Evolutionary conservation across 2,113 vertebrate genomes (phyloP).

Genomic region (Oenanthe melanoleuca): DNA sequence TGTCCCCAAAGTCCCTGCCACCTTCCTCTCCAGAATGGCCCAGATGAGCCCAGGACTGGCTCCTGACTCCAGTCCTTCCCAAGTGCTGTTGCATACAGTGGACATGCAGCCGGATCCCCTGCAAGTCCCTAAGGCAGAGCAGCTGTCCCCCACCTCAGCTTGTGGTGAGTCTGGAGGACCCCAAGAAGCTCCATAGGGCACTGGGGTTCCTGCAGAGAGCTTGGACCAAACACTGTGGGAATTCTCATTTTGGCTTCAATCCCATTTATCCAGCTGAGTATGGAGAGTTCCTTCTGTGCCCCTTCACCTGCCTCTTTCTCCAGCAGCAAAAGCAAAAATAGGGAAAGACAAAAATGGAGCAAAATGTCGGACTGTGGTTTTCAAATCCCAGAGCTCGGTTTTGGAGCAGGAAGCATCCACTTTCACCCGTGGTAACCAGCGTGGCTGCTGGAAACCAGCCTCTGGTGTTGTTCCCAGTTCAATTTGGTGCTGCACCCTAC

Average conservation of each 20-base stretch:
- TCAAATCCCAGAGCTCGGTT: not conserved
- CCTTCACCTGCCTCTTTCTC: not conserved
- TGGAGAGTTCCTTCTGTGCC: rapidly evolving
- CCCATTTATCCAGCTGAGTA: not conserved
- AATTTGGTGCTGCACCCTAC: not conserved
- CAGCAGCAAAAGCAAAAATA: slow-evolving; percentile 11
- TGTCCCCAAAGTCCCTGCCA: slow-evolving; percentile 32
- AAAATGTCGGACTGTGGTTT: slow-evolving; percentile 2
- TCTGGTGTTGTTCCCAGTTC: not conserved
- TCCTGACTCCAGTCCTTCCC: slow-evolving; percentile 42
- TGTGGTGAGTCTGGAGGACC: slow-evolving; percentile 68
- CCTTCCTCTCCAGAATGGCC: slow-evolving; percentile 40
- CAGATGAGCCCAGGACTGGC: slow-evolving; percentile 14
- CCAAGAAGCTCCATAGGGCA: not conserved
- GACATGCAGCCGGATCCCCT: slow-evolving; percentile 11
- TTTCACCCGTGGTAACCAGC: not conserved
- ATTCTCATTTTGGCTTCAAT: not conserved
- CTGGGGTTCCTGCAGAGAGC: not conserved
- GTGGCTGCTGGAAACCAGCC: rapidly evolving
- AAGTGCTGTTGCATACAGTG: not conserved
- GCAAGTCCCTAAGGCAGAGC: slow-evolving; percentile 87
- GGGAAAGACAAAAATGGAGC: not conserved
- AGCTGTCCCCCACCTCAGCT: slow-evolving; percentile 82
- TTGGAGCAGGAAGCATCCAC: not conserved
- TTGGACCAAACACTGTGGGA: not conserved